These are phyloP conservation scores for Acholoe squamosa DNA, from an alignment of 2,888 invertebrate genomes.

Conservation along the genomic window DNA sequence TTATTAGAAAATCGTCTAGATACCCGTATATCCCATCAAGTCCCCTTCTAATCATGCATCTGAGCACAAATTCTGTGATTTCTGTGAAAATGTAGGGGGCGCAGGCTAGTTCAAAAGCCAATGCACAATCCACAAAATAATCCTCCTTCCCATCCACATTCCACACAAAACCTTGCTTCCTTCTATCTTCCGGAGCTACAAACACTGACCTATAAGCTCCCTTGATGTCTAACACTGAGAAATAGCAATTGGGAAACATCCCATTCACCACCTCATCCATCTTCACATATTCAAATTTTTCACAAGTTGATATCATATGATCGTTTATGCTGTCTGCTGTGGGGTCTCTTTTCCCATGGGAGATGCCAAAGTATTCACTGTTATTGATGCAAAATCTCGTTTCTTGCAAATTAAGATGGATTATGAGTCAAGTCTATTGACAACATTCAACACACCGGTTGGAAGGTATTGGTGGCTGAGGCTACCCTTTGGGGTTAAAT, in stretches of 20 bases:
- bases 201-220: not conserved
- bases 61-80: not conserved
- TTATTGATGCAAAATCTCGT: too few relatives aligned
- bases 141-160: not conserved
- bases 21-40: not conserved
- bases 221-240: not conserved
- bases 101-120: not conserved
- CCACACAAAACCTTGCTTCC: not conserved
- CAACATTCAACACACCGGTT: too few relatives aligned
- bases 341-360: too few relatives aligned
- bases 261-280: not conserved
- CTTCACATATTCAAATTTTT: not conserved
- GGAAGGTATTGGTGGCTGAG: too few relatives aligned
- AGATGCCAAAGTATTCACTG: too few relatives aligned
- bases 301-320: not conserved
- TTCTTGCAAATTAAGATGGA: too few relatives aligned
- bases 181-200: not conserved
- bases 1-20: not conserved
- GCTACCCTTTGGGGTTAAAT: too few relatives aligned
- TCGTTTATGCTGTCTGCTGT: too few relatives aligned
- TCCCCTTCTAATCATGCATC: not conserved
- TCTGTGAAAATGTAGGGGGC: not conserved
- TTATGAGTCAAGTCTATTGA: too few relatives aligned
- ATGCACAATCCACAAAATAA: not conserved
- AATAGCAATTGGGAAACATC: not conserved